Evolutionary conservation across 53 echinoderm and acorn worm species (phyloP).

Genomic region (Luidia sarsii): DNA sequence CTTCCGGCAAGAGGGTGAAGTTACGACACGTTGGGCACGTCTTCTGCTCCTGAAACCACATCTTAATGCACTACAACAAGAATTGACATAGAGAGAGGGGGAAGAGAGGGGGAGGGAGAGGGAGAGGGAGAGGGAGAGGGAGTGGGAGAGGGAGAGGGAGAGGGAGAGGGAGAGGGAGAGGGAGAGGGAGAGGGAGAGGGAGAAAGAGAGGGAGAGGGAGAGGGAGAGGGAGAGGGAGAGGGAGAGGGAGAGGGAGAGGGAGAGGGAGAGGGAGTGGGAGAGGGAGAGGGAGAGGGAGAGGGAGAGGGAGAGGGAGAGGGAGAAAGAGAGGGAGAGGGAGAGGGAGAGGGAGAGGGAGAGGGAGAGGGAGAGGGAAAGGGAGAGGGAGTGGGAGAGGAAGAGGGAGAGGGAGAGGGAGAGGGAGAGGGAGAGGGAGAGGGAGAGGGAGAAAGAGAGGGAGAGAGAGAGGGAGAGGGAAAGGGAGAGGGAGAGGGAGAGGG

Average conservation of each 20-base stretch:
- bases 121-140: too few relatives aligned
- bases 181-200: background rate
- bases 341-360: background rate
- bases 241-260: background rate
- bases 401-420: too few relatives aligned
- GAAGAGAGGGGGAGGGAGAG: too few relatives aligned
- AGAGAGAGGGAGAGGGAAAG: too few relatives aligned
- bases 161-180: too few relatives aligned
- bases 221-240: background rate
- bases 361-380: too few relatives aligned
- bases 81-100: conserved; percentile 16
- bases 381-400: too few relatives aligned
- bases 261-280: background rate
- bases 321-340: background rate
- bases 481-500: too few relatives aligned
- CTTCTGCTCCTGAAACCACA: conserved; percentile 85
- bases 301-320: background rate
- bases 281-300: background rate
- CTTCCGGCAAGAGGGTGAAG: conserved; percentile 78
- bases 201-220: background rate
- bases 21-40: conserved; percentile 95
- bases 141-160: too few relatives aligned
- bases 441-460: too few relatives aligned
- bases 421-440: too few relatives aligned
- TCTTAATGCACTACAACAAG: conserved; percentile 73